Evolutionary conservation across 2,113 vertebrate species (phyloP), one percentile per base, ranked within the genome.

Genomic region (Microcebus ravelobensis): DNA sequence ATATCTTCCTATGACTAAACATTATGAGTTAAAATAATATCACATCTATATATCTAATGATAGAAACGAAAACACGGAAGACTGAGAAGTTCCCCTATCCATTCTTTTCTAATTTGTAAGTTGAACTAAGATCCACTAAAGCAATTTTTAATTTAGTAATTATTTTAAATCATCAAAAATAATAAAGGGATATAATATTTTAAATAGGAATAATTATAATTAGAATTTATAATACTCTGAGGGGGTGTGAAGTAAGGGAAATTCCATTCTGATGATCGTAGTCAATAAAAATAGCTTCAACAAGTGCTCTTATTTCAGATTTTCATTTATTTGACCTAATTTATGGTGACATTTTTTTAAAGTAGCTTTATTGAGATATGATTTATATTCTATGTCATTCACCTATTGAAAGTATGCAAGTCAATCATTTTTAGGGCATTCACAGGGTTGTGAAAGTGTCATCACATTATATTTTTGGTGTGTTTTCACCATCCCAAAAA

Each of bases 271-370:
- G 50, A 82, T 61, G 12, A 36, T 31, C 14, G 3, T 68, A 68
- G 27, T 52, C 29, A 81, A 81, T 29, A 84, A 87, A 90, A 87
- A 81, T 67, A 81, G 13, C 21, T 39, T 85, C 17, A 74, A 50
- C 21, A 27, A 21, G 42, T 65, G 8, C 1, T 27, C 18, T 71
- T 50, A 76, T 42, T 91, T 92, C 73, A 80, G 45, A 61, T 31
- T 42, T 77, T 84, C 8, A 76, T 10, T 59, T 59, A 6, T 74
- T 59, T 79, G 29, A 94, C n/a, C 42, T 55, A 71, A 84, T 79
- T 94, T 25, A 70, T 79, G 77, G 25, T 57, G 87, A 96, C 20
- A 63, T 17, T 36, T 86, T 91, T 91, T 84, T 52, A 59, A 71
- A 82, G 8, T 15, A 76, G 0, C 18, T 65, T 84, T 82, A 87